These are phyloP conservation scores for Pararge aegeria DNA, from an alignment of 1,140 invertebrate genomes.

Conservation along the genomic window DNA sequence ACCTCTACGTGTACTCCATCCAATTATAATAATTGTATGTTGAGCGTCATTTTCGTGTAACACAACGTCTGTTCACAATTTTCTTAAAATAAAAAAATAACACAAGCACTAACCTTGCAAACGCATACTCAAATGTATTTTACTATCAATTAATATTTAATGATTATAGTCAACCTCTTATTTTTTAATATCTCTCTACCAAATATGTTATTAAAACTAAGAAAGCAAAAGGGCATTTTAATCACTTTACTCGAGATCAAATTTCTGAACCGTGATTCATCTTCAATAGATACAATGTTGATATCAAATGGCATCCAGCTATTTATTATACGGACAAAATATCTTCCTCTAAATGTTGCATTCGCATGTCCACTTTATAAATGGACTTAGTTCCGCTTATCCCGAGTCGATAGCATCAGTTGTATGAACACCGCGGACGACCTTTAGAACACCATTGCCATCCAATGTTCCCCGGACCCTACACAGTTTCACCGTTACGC, in stretches of 20 bases:
- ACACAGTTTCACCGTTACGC: constrained; percentile 59
- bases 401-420: constrained; percentile 30
- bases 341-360: constrained; percentile 24
- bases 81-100: no score
- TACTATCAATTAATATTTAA: no score
- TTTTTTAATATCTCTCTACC: no score
- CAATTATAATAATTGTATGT: constrained; percentile 18
- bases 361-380: constrained; percentile 29
- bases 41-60: neutral
- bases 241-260: neutral
- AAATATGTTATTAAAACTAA: no score
- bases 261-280: neutral
- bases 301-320: neutral
- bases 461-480: constrained; percentile 46
- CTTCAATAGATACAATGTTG: neutral
- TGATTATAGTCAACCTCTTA: no score
- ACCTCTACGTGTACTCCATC: neutral
- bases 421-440: constrained; percentile 41
- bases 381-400: constrained; percentile 32
- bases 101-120: no score
- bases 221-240: neutral
- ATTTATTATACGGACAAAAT: constrained; percentile 20
- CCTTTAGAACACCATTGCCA: constrained; percentile 49
- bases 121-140: no score
- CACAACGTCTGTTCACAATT: no score